Percentiles rank a stretch among this genome's conserved stretches.
These are phyloP conservation scores for Myodes glareolus DNA, from an alignment of 2,113 vertebrate genomes.

Conservation along the genomic window DNA sequence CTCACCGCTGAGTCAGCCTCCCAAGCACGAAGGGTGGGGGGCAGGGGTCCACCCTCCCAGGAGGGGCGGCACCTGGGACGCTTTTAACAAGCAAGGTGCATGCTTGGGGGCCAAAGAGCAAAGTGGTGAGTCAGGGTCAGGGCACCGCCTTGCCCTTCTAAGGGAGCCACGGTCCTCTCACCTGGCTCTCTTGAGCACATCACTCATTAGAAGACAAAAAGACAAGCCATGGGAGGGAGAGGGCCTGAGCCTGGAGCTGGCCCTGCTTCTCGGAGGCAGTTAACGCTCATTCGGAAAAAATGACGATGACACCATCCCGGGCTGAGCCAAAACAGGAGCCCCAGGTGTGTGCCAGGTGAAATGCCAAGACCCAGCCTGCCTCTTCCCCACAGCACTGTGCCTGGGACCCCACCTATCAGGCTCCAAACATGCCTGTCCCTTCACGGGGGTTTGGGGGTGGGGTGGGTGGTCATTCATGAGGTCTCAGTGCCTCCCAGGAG, in stretches of 20 bases:
- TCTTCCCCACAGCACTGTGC: neutral
- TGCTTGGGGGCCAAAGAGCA: slow-evolving; percentile 24
- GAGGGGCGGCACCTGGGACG: neutral
- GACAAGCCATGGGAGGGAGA: neutral
- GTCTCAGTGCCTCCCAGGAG: accelerated
- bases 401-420: neutral
- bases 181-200: neutral
- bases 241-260: neutral
- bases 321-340: slow-evolving; percentile 17
- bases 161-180: slow-evolving; percentile 4
- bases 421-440: neutral
- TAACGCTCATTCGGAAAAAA: neutral
- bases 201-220: neutral
- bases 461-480: neutral
- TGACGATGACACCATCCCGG: neutral
- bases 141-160: neutral
- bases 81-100: slow-evolving; percentile 58
- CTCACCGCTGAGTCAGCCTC: slow-evolving; percentile 74
- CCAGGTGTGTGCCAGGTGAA: slow-evolving; percentile 50
- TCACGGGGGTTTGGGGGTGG: too few species aligned
- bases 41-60: slow-evolving; percentile 51
- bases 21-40: neutral
- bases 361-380: neutral
- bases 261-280: slow-evolving; percentile 25
- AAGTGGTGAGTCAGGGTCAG: neutral